Conservation (phyloP, 2,797 vertebrate species). For the Protonibea diacanthus region DNA sequence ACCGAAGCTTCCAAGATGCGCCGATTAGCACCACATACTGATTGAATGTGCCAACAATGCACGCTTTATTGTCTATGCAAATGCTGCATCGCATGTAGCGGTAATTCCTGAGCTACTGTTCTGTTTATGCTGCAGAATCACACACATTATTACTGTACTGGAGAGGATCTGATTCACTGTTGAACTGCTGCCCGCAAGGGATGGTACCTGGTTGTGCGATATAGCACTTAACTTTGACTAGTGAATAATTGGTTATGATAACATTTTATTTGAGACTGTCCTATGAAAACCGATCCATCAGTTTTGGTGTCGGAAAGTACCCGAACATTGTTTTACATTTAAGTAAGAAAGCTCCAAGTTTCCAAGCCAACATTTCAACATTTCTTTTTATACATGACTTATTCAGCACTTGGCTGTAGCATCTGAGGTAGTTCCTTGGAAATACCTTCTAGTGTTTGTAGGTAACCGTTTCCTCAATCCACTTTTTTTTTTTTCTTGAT, state of each 20-base stretch:
- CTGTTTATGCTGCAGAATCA: conserved; percentile 6
- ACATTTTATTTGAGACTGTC: no score
- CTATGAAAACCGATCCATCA: no score
- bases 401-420: no score
- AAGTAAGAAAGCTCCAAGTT: no score
- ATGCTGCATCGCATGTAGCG: conserved; percentile 6
- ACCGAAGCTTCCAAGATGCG: conserved; percentile 24
- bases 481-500: background rate
- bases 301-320: no score
- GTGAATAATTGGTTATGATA: no score
- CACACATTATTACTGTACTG: background rate
- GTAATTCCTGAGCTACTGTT: conserved; percentile 5
- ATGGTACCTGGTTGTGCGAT: no score
- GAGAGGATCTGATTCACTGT: background rate
- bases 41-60: conserved; percentile 37
- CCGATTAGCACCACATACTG: conserved; percentile 46
- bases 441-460: background rate
- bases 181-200: background rate
- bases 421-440: background rate
- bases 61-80: conserved; percentile 35
- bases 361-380: no score
- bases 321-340: no score
- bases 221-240: no score
- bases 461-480: background rate
- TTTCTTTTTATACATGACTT: no score